These are phyloP conservation scores for Myotis lucifugus DNA, from an alignment of 2,113 vertebrate genomes.

Conservation along the genomic window DNA sequence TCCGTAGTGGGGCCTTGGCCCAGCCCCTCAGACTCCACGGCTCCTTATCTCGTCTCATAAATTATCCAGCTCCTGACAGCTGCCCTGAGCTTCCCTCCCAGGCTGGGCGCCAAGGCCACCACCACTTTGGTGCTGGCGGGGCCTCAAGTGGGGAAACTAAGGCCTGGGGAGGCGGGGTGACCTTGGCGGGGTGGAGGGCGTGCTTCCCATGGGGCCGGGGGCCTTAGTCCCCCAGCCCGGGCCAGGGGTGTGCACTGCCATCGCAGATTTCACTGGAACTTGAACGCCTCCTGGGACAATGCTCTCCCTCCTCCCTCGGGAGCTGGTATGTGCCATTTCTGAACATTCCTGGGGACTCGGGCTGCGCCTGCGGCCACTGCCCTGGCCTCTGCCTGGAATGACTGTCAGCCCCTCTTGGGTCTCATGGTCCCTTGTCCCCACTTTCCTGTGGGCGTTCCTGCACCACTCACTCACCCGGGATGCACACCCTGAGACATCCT, in stretches of 20 bases:
- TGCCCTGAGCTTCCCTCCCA: neutral
- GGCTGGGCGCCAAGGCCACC: neutral
- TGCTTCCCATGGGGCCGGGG: accelerated
- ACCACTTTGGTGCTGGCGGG: accelerated
- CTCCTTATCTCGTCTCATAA: neutral
- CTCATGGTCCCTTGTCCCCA: neutral
- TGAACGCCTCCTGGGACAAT: neutral
- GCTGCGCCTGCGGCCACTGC: neutral
- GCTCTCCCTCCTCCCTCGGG: neutral
- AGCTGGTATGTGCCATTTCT: neutral
- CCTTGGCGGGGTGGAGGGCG: neutral
- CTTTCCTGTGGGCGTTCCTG: neutral
- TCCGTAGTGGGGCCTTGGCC: neutral
- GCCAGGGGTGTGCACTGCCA: accelerated
- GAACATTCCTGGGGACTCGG: neutral
- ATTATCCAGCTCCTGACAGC: neutral
- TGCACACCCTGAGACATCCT: neutral
- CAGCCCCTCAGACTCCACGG: neutral
- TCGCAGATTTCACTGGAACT: neutral
- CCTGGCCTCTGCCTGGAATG: neutral
- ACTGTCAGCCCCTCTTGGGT: neutral
- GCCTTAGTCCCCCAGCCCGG: accelerated
- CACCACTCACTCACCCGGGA: accelerated
- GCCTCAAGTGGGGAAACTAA: neutral
- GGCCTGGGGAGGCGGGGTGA: neutral